Evolutionary conservation across 1,140 invertebrate genomes (phyloP).

Genomic region (Philopotamus ludificatus): DNA sequence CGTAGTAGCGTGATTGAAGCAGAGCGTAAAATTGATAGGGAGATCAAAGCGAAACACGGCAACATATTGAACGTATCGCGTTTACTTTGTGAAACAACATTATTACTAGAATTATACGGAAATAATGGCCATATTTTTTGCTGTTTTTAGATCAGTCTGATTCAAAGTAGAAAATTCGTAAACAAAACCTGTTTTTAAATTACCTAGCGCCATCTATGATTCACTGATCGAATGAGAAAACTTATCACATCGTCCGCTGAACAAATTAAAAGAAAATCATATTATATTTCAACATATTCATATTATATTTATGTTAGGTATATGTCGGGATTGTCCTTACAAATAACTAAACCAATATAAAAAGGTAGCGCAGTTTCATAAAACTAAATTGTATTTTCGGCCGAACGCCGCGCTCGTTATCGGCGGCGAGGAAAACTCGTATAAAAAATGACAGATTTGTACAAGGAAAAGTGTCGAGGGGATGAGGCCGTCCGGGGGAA

Average conservation of each 20-base stretch:
- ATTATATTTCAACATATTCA: too few relatives aligned
- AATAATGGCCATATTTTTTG: conserved; percentile 13
- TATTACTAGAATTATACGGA: too few relatives aligned
- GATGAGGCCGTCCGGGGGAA: not conserved
- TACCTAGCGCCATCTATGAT: too few relatives aligned
- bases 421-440: not conserved
- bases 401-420: conserved; percentile 5
- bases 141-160: not conserved
- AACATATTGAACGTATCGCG: conserved; percentile 20
- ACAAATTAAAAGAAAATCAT: too few relatives aligned
- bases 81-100: too few relatives aligned
- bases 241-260: too few relatives aligned
- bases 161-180: not conserved
- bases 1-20: not conserved
- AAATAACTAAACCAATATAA: not conserved
- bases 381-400: conserved; percentile 4
- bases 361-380: not conserved
- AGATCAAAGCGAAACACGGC: conserved; percentile 22
- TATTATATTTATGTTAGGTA: too few relatives aligned
- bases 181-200: not conserved
- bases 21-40: conserved; percentile 23
- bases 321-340: not conserved
- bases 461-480: not conserved
- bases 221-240: too few relatives aligned
- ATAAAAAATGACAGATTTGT: conserved; percentile 26